Base-by-base conservation (phyloP, 2,113 vertebrate species). In the Psettodes erumei region DNA sequence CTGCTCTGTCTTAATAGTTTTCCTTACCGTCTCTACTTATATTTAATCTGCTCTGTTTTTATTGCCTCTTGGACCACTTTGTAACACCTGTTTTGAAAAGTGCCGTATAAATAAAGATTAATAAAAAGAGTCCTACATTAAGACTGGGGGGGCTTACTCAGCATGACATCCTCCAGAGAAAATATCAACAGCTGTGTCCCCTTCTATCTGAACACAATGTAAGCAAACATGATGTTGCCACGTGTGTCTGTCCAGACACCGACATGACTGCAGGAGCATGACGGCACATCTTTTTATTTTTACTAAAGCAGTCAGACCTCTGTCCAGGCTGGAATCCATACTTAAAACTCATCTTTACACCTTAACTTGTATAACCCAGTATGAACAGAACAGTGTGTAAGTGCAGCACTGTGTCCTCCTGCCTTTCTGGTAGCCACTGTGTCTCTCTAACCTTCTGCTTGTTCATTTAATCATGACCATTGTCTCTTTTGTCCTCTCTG, bases 241-340 rank as follows among this genome's bases (percentile, higher is more conserved):
- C 23, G 53, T 79, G 77, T 76, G 50, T 77, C 58, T 2, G 35
- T 74, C 86, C 82, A 72, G 78, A 88, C 75, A 28, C 25, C 0
- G 32, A 27, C 32, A 66, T 66, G 70, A 47, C 65, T 76, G 62
- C 32, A 45, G 66, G 19, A 82, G 33, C 62, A 65, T 65, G 38
- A 79, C 73, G 59, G 33, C 32, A 51, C 53, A 76, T 59, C 11
- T n/a, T n/a, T n/a, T n/a, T n/a, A n/a, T n/a, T n/a, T n/a, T n/a
- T n/a, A n/a, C n/a, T n/a, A n/a, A n/a, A n/a, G n/a, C n/a, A n/a
- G n/a, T n/a, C n/a, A n/a, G n/a, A n/a, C 27, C 25, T 54, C 51
- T 15, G 4, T 4, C 21, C 15, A 19, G 51, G 51, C 51, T 54
- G 8, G 19, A 54, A 54, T 30, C 51, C 51, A 28, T 18, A 54